Evolutionary conservation across 2,797 vertebrate genomes (phyloP).

Genomic region (Sebastiscus tertius): DNA sequence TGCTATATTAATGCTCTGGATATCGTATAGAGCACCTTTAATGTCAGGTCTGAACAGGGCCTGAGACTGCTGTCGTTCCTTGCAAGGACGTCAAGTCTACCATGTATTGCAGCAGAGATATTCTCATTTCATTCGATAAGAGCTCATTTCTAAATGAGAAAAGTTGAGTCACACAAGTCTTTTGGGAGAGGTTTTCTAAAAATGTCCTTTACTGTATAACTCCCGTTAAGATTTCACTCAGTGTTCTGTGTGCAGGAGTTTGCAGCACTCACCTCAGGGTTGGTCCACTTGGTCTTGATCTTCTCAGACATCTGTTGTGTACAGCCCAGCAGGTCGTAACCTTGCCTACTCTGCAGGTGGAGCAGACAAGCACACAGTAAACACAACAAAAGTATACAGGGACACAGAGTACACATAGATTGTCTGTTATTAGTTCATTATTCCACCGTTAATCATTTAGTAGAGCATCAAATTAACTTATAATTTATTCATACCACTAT

Average conservation of each 20-base stretch:
- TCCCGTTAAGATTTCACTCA: not conserved
- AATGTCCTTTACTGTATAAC: not conserved
- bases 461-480: not conserved
- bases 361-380: conserved; percentile 45
- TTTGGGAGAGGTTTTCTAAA: not conserved
- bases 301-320: conserved; percentile 89
- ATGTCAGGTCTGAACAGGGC: not conserved
- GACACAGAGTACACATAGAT: not conserved
- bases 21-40: too few species aligned
- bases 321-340: conserved; percentile 85
- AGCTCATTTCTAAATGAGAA: conserved; percentile 38
- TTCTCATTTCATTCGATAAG: conserved; percentile 29
- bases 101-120: conserved; percentile 19
- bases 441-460: not conserved
- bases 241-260: conserved; percentile 4
- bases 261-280: conserved; percentile 86
- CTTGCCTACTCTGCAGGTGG: conserved; percentile 79
- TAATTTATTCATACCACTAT: not conserved
- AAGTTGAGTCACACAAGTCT: not conserved
- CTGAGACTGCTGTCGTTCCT: conserved; percentile 1
- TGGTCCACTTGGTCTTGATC: conserved; percentile 90
- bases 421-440: not conserved
- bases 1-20: too few species aligned
- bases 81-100: conserved; percentile 12
- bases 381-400: conserved; percentile 10